These are phyloP conservation scores for Rattus norvegicus DNA, from an alignment of 2,113 vertebrate species.

Conservation along the genomic window GRCr8 NC_086028.1:21387001-21387500, in stretches of 20 bases:
- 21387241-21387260: slow-evolving; percentile 70
- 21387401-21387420: not conserved
- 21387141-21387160: slow-evolving; percentile 69
- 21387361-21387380: not conserved
- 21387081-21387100: slow-evolving; percentile 53
- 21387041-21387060: not conserved
- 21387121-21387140: slow-evolving; percentile 63
- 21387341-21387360: not conserved
- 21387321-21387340: not conserved
- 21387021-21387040: not conserved
- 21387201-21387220: slow-evolving; percentile 70
- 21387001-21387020: slow-evolving; percentile 51
- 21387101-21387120: slow-evolving; percentile 37
- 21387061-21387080: slow-evolving; percentile 50
- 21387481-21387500: not conserved
- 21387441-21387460: not conserved
- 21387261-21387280: slow-evolving; percentile 37
- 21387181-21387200: slow-evolving; percentile 65
- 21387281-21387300: not conserved
- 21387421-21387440: not conserved
- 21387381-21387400: not conserved
- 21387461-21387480: not conserved
- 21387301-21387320: slow-evolving; percentile 40
- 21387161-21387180: slow-evolving; percentile 63
- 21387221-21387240: slow-evolving; percentile 66